A percentile compares a stretch with the other conserved stretches of the same genome.
Conservation (phyloP, 2,113 vertebrate species). For the Sebastes schlegelii region DNA sequence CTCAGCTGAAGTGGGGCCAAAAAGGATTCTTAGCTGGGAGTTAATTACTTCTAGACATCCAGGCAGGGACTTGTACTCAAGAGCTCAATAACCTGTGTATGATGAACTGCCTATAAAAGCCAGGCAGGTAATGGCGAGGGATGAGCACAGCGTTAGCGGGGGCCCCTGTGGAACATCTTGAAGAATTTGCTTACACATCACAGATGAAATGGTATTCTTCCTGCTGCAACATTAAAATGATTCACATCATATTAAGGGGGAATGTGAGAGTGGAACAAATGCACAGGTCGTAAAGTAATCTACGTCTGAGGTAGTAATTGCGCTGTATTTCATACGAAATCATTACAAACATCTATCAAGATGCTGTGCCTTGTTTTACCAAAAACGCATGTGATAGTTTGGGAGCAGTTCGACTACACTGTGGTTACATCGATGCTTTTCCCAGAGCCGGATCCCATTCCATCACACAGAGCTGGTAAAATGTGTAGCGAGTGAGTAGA, state of each 20-base stretch:
- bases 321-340: conserved; percentile 53
- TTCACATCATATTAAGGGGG: conserved; percentile 62
- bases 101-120: conserved; percentile 85
- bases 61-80: conserved; percentile 75
- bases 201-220: conserved; percentile 76
- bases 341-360: conserved; percentile 32
- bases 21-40: conserved; percentile 80
- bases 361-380: conserved; percentile 30
- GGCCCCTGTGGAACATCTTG: conserved; percentile 67
- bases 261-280: conserved; percentile 38
- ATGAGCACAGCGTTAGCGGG: conserved; percentile 58
- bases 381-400: conserved; percentile 35
- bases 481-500: conserved; percentile 31
- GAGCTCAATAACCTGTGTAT: conserved; percentile 82
- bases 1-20: conserved; percentile 80
- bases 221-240: conserved; percentile 75
- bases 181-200: conserved; percentile 82
- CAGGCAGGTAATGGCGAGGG: conserved; percentile 79
- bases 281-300: conserved; percentile 47
- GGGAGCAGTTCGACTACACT: conserved; percentile 37
- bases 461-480: conserved; percentile 51
- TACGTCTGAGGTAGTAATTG: conserved; percentile 36
- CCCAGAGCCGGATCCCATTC: conserved; percentile 41
- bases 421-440: conserved; percentile 47
- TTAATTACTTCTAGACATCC: conserved; percentile 86